Evolutionary conservation across 1,140 invertebrate genomes (phyloP).

Genomic region (Drosophila mauritiana): DNA sequence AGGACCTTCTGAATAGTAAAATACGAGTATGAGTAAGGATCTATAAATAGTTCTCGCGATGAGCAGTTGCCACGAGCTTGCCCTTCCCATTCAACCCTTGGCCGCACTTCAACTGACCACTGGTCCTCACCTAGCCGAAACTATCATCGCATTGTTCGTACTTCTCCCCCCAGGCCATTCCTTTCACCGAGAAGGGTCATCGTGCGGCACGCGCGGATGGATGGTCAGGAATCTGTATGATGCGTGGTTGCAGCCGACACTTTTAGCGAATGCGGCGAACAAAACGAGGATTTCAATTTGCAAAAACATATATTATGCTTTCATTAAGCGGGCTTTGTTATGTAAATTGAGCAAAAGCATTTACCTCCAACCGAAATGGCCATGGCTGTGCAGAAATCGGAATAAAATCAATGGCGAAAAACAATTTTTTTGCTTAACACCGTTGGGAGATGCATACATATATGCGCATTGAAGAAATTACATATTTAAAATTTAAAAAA

Average conservation of each 20-base stretch:
- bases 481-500: too few relatives aligned
- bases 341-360: conserved; percentile 48
- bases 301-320: conserved; percentile 52
- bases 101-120: conserved; percentile 59
- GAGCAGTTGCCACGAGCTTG: conserved; percentile 15
- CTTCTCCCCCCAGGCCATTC: conserved; percentile 2
- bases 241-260: conserved; percentile 19
- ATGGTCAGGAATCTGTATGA: conserved; percentile 34
- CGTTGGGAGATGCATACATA: too few relatives aligned
- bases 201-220: conserved; percentile 46
- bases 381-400: neutral
- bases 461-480: too few relatives aligned
- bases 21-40: neutral
- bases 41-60: neutral
- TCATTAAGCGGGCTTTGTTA: conserved; percentile 58
- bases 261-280: conserved; percentile 48
- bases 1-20: neutral
- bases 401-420: too few relatives aligned
- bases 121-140: conserved; percentile 32
- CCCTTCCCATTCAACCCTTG: conserved; percentile 53
- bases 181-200: conserved; percentile 43
- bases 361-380: conserved; percentile 8
- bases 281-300: conserved; percentile 34
- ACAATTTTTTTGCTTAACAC: too few relatives aligned
- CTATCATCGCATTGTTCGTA: conserved; percentile 48